Base-by-base conservation (phyloP, 2,113 vertebrate species). In the Sturnus vulgaris region DNA sequence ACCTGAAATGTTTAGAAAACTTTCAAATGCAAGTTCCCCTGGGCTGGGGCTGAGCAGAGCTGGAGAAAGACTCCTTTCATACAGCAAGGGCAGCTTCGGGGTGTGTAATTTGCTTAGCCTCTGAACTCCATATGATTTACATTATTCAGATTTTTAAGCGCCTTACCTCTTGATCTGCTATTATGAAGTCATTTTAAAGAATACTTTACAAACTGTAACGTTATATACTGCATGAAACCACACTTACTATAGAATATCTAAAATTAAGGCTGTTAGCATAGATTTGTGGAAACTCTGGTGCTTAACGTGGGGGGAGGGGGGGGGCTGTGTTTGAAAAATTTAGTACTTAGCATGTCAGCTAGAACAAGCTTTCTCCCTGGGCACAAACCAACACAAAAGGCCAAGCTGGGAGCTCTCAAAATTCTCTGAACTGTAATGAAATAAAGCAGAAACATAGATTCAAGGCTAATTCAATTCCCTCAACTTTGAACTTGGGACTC, bases 51-150 rank as follows among this genome's bases (percentile, higher is more conserved):
- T 98, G 96, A 24, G 55, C 97, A 88, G 97, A 97, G 98, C 97
- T 97, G 95, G 95, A 98, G 98, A 99, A 99, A 99, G 98, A 75
- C 97, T 98, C 97, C 98, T 99, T 99, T 99, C 99, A 99, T 99
- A 95, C 95, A 94, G 97, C 72, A 65, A 95, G 93, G 96, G 98
- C 97, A 95, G 97, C 98, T 98, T 96, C 95, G 73, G 98, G 98
- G 97, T 96, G 97, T 98, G 98, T 98, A 97, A 98, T 99, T 98
- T 98, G 97, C 98, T 98, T 98, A 97, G 97, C 98, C 98, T 98
- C 98, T 98, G 98, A 98, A 98, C 98, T 97, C 96, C 97, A 96
- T 96, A 96, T 96, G 97, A 98, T 98, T 98, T 98, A 97, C 98
- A 97, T 98, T 98, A 98, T 98, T 98, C 97, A 96, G 97, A 97